A percentile compares a stretch with the other conserved stretches of the same genome.
Evolutionary conservation across 2,797 vertebrate species (phyloP).

Genomic region (Oceanodroma leucorhoa): DNA sequence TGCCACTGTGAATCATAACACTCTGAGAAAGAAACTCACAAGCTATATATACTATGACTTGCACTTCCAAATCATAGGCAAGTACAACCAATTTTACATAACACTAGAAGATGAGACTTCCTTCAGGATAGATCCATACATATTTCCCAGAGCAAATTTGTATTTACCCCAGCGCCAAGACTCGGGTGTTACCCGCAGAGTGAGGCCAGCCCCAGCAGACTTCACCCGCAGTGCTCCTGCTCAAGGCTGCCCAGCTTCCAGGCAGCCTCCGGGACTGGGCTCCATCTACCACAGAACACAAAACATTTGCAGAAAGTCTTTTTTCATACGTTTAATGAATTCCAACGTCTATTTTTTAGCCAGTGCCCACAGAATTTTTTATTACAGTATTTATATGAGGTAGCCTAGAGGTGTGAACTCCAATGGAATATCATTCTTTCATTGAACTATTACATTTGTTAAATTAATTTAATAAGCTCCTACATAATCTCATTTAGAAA

Average conservation of each 20-base stretch:
- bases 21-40: not conserved
- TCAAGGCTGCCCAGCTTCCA: not conserved
- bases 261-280: not conserved
- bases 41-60: not conserved
- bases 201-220: fast-evolving
- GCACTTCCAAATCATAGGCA: not conserved
- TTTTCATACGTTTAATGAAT: not conserved
- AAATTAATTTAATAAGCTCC: not conserved
- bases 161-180: not conserved
- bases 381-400: not conserved
- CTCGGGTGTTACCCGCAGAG: not conserved
- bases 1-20: slow-evolving; percentile 3
- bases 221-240: fast-evolving
- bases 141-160: not conserved
- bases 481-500: not conserved
- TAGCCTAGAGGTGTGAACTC: not conserved
- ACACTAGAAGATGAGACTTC: not conserved
- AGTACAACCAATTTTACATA: not conserved
- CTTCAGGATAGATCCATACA: not conserved
- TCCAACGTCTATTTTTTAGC: not conserved
- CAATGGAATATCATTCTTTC: not conserved
- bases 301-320: not conserved
- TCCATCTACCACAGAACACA: not conserved
- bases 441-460: not conserved
- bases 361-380: not conserved